Evolutionary conservation across 2,113 vertebrate species (phyloP).

Genomic region (Halichoeres trimaculatus): DNA sequence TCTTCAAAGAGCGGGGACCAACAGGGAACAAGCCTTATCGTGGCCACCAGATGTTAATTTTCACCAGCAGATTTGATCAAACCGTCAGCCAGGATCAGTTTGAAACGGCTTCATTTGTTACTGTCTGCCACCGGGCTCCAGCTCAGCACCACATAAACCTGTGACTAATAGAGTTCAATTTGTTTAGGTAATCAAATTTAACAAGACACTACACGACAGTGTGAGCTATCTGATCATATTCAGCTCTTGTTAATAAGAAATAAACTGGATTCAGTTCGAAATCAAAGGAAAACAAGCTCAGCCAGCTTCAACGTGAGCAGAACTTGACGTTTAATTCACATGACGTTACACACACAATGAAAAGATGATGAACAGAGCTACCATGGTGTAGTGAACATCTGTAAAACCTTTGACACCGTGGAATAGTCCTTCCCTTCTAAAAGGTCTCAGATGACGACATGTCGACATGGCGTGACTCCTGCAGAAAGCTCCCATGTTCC

Average conservation of each 20-base stretch:
- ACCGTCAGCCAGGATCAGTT: constrained; percentile 53
- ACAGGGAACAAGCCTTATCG: constrained; percentile 77
- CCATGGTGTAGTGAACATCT: not conserved
- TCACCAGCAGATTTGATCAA: constrained; percentile 56
- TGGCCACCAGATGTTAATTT: constrained; percentile 64
- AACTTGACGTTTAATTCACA: no score
- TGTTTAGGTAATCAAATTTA: constrained; percentile 45
- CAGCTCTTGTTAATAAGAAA: constrained; percentile 46
- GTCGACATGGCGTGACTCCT: constrained; percentile 16
- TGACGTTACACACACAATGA: not conserved
- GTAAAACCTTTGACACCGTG: constrained; percentile 1
- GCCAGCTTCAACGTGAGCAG: not conserved
- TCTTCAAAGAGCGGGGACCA: constrained; percentile 68
- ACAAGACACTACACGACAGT: constrained; percentile 50
- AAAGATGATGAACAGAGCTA: not conserved
- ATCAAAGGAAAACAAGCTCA: not conserved
- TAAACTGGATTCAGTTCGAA: constrained; percentile 27
- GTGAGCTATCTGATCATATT: constrained; percentile 47
- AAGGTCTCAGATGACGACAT: constrained; percentile 32
- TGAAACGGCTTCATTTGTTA: constrained; percentile 50
- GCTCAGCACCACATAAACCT: constrained; percentile 39
- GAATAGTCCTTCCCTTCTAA: not conserved
- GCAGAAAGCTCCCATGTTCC: constrained; percentile 33
- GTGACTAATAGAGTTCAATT: constrained; percentile 57
- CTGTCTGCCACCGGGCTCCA: constrained; percentile 8